Percentiles rank a stretch among this genome's conserved stretches.
Evolutionary conservation across 2,888 invertebrate genomes (phyloP).

Genomic region (Alloplasta piceator): DNA sequence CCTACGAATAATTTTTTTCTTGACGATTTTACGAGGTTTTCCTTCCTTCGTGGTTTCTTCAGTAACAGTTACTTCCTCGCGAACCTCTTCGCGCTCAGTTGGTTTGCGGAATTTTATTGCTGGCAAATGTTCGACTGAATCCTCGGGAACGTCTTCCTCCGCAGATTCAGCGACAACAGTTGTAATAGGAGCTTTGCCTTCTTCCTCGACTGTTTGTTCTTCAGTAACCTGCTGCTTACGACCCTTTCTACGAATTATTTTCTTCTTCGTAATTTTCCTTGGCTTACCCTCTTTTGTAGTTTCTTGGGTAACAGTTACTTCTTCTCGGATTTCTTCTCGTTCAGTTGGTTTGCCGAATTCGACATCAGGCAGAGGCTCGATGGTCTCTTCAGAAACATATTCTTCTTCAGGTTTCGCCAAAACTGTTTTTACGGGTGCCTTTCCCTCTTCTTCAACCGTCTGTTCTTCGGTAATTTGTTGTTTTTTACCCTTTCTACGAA

Average conservation of each 20-base stretch:
- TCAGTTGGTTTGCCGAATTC: conserved; percentile 60
- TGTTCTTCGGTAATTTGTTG: conserved; percentile 76
- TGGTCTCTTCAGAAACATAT: conserved; percentile 46
- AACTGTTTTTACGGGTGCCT: conserved; percentile 75
- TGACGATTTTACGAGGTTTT: conserved; percentile 70
- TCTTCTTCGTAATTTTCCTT: conserved; percentile 78
- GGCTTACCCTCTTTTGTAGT: conserved; percentile 67
- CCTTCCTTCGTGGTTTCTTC: conserved; percentile 81
- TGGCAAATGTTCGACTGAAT: conserved; percentile 28
- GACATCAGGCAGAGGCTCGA: conserved; percentile 18
- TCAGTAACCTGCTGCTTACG: conserved; percentile 82
- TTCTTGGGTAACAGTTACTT: conserved; percentile 72
- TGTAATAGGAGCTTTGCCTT: conserved; percentile 80
- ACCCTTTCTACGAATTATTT: conserved; percentile 80
- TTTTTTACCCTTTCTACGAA: conserved; percentile 62
- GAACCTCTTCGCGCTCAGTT: conserved; percentile 70
- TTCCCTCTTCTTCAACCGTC: conserved; percentile 76
- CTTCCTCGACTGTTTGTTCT: conserved; percentile 81
- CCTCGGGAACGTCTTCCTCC: conserved; percentile 51
- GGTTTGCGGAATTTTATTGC: conserved; percentile 40
- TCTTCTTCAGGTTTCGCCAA: conserved; percentile 75
- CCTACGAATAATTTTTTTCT: conserved; percentile 77
- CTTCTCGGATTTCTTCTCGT: conserved; percentile 70
- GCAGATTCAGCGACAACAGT: conserved; percentile 78
- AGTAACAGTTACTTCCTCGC: conserved; percentile 69